These are phyloP conservation scores for Australoheros facetus DNA, from an alignment of 2,797 vertebrate species.

Conservation along the genomic window DNA sequence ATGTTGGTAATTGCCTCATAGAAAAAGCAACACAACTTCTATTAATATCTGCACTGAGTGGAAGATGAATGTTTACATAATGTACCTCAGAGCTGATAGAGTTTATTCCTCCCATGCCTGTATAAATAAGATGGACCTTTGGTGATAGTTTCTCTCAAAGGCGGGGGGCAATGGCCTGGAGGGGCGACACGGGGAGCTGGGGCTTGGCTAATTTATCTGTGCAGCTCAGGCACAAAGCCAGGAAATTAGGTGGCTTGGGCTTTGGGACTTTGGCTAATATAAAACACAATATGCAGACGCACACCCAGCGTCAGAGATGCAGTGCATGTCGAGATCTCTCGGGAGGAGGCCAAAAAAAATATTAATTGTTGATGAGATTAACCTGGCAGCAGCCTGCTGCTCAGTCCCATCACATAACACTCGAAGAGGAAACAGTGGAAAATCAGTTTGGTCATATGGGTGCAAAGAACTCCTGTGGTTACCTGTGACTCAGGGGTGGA, in stretches of 20 bases:
- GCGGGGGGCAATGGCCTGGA: constrained; percentile 15
- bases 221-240: constrained; percentile 56
- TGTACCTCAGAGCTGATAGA: constrained; percentile 32
- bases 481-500: background rate
- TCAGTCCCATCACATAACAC: constrained; percentile 24
- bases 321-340: constrained; percentile 21
- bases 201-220: constrained; percentile 49
- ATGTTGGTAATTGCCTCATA: constrained; percentile 61
- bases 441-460: constrained; percentile 16
- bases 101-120: constrained; percentile 28
- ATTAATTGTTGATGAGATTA: constrained; percentile 52
- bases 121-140: constrained; percentile 40
- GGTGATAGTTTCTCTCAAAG: background rate
- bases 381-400: constrained; percentile 41
- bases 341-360: constrained; percentile 38
- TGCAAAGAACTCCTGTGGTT: constrained; percentile 3
- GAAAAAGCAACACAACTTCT: constrained; percentile 32
- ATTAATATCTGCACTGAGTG: constrained; percentile 36
- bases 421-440: constrained; percentile 25
- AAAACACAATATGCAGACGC: constrained; percentile 68
- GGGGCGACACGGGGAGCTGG: constrained; percentile 9
- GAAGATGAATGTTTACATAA: constrained; percentile 34
- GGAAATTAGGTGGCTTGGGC: constrained; percentile 68
- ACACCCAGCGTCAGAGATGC: constrained; percentile 45
- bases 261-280: constrained; percentile 66